Conservation (phyloP, 2,888 invertebrate genomes). For the Troilus luridus region DNA sequence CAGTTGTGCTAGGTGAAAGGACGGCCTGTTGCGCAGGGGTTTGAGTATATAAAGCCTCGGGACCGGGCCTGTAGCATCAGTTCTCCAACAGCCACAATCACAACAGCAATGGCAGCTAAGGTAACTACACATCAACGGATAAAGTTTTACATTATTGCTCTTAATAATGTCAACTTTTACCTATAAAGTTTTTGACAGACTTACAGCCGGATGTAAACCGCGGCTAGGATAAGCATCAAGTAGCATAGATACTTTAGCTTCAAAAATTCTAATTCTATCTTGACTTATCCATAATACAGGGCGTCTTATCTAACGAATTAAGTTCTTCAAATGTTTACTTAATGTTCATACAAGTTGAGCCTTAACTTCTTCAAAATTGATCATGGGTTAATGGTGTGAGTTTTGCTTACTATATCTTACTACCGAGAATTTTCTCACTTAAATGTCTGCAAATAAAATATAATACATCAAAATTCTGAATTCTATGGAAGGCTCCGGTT, state of each 20-base stretch:
- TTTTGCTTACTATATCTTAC: no score
- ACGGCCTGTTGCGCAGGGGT: conserved; percentile 28
- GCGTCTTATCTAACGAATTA: no score
- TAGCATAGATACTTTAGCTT: not conserved
- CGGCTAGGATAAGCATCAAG: not conserved
- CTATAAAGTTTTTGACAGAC: not conserved
- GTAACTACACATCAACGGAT: not conserved
- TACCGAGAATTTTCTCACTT: no score
- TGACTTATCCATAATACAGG: no score
- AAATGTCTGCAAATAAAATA: no score
- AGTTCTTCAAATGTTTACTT: no score
- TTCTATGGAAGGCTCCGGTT: no score
- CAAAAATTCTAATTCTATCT: not conserved
- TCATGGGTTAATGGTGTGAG: no score
- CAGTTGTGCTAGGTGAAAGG: conserved; percentile 11
- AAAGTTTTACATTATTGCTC: not conserved
- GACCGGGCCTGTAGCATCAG: not conserved
- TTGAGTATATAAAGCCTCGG: conserved; percentile 4
- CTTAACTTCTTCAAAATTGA: no score
- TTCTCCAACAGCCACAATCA: not conserved
- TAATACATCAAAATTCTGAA: no score
- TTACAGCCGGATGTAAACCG: not conserved
- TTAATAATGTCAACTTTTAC: no score
- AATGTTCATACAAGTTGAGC: no score
- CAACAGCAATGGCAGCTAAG: conserved; percentile 46